phyloP scores from a whole-genome alignment of 2,888 invertebrate species.

The Liodrosophila aerea region DNA sequence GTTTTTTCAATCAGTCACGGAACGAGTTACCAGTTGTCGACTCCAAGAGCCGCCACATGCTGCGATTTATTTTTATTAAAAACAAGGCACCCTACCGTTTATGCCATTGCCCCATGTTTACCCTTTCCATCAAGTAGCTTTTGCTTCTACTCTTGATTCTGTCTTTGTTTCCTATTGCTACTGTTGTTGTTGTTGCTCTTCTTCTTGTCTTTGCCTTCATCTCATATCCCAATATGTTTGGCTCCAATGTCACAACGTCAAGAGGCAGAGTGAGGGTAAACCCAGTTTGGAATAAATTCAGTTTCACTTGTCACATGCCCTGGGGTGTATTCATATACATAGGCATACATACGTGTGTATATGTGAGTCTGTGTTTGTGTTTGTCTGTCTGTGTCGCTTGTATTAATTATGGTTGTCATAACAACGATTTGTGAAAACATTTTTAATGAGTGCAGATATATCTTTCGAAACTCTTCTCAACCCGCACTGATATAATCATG shows the following conservation, averaged over 20 bases:
- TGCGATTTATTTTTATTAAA: slow-evolving; percentile 60
- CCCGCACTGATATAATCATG: no score
- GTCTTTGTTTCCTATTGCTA: slow-evolving; percentile 16
- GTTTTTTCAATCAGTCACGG: slow-evolving; percentile 31
- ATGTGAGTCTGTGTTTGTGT: no score
- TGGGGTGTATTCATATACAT: slow-evolving; percentile 19
- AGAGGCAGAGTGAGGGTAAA: slow-evolving; percentile 14
- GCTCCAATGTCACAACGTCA: slow-evolving; percentile 34
- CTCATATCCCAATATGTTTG: slow-evolving; percentile 17
- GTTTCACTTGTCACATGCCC: slow-evolving; percentile 24
- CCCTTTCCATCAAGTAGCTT: slow-evolving; percentile 1
- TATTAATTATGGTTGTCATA: slow-evolving; percentile 63
- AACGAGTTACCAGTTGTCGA: slow-evolving; percentile 24
- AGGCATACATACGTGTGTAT: no score
- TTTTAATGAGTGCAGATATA: slow-evolving; percentile 17
- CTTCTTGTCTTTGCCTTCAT: slow-evolving; percentile 12
- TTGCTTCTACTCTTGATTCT: slow-evolving; percentile 5
- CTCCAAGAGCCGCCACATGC: slow-evolving; percentile 41
- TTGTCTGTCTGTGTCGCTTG: no score
- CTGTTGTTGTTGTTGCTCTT: slow-evolving; percentile 21
- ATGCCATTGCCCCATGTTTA: slow-evolving; percentile 19
- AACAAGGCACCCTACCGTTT: slow-evolving; percentile 28
- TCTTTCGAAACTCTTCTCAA: no score
- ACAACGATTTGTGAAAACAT: slow-evolving; percentile 45
- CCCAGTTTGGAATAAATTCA: slow-evolving; percentile 10